Evolutionary conservation across 2,797 vertebrate species (phyloP), one percentile per base, ranked within the genome.

Genomic region (Eupleurogrammus muticus): DNA sequence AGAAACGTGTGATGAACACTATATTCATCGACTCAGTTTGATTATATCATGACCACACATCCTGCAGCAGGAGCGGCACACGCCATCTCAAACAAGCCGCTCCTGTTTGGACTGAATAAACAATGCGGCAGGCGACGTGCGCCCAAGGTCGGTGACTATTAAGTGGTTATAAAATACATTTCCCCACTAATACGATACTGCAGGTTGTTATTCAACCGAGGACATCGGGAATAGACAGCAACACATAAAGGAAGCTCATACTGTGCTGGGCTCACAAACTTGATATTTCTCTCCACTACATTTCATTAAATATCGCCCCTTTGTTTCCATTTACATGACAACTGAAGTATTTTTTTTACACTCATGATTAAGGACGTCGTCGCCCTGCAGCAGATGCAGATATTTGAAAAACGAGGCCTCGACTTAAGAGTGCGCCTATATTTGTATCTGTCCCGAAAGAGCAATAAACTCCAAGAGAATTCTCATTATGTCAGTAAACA

Each of bases 61-160:
- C 48, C 23, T 54, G 59, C 55, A 32, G 50, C 38, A 32, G 59
- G 12, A 7, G 24, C 54, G n/a, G 40, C 49, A 1, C 72, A 51
- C 3, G 14, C 38, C 28, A 35, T 46, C 62, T 76, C 59, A 53
- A 70, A 62, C 64, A 75, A 75, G 83, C 60, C 79, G 78, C 65
- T 82, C 73, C 73, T 72, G 69, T 59, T 69, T 48, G 56, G 77
- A 77, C 54, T 59, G 70, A 81, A 80, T 87, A 74, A 82, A 73
- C 47, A 70, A 77, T 82, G 70, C 77, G 72, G 70, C 66, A 62
- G 35, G 57, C 34, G 47, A 50, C 66, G 69, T 68, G 23, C 49
- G 28, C 47, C 76, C 88, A 88, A 90, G 84, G 89, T 90, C 88
- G 73, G 61, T 19, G 79, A 86, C 81, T 90, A 35, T 78, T 82